These are phyloP conservation scores for Agrilus planipennis DNA, from an alignment of 1,140 invertebrate genomes.

Conservation along the genomic window DNA sequence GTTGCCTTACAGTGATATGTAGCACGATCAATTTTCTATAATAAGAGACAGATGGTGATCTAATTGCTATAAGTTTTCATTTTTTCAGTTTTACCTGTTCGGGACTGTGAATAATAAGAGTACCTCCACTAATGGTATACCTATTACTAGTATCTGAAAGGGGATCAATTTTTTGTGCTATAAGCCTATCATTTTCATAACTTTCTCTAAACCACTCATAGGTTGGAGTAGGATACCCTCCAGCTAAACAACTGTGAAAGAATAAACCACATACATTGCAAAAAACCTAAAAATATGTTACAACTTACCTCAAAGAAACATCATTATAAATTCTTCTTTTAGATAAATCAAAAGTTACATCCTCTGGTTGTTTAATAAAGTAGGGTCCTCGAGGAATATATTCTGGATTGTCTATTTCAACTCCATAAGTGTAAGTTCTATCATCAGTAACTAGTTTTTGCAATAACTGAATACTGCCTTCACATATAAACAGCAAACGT, in stretches of 20 bases:
- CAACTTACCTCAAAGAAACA: conserved; percentile 50
- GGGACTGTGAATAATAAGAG: conserved; percentile 80
- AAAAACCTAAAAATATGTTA: conserved; percentile 2
- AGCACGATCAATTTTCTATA: conserved; percentile 60
- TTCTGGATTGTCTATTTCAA: conserved; percentile 57
- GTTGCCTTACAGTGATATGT: conserved; percentile 84
- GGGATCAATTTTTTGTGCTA: conserved; percentile 64
- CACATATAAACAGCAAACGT: conserved; percentile 75
- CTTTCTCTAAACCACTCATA: conserved; percentile 89
- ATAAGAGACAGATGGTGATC: too few relatives aligned
- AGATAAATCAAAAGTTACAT: conserved; percentile 74
- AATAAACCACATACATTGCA: not conserved
- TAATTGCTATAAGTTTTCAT: too few relatives aligned
- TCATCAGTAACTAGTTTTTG: conserved; percentile 55
- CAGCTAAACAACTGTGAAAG: conserved; percentile 59
- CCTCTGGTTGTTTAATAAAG: conserved; percentile 73
- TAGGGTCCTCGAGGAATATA: conserved; percentile 76
- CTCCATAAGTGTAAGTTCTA: conserved; percentile 73
- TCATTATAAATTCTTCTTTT: conserved; percentile 57
- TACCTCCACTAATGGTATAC: conserved; percentile 83
- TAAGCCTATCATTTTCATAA: conserved; percentile 63
- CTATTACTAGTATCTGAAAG: conserved; percentile 49
- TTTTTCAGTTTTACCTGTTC: conserved; percentile 40
- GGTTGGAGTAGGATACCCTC: conserved; percentile 77
- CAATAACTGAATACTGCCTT: conserved; percentile 56